Conservation (phyloP, 2,888 invertebrate genomes). For the Ochropleura leucogaster region DNA sequence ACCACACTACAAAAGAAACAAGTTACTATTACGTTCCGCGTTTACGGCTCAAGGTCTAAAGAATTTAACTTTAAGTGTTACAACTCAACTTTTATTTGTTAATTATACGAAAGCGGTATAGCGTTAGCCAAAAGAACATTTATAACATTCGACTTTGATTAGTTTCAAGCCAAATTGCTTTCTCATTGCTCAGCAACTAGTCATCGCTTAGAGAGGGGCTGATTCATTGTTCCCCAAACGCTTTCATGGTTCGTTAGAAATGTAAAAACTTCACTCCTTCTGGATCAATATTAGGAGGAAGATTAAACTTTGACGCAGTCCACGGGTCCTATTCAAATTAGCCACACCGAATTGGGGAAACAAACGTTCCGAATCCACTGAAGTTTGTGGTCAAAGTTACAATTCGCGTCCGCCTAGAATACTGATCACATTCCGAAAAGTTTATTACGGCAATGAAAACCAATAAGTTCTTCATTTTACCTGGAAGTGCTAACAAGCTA, state of each 20-base stretch:
- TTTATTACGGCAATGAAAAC: slow-evolving; percentile 58
- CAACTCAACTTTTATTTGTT: slow-evolving; percentile 24
- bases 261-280: slow-evolving; percentile 82
- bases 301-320: slow-evolving; percentile 80
- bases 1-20: slow-evolving; percentile 7
- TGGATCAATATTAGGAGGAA: slow-evolving; percentile 81
- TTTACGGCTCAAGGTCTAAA: slow-evolving; percentile 9
- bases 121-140: slow-evolving; percentile 38
- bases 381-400: slow-evolving; percentile 75
- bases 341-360: slow-evolving; percentile 73
- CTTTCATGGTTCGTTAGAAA: slow-evolving; percentile 83
- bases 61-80: slow-evolving; percentile 7
- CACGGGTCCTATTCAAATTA: slow-evolving; percentile 77
- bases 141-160: slow-evolving; percentile 47
- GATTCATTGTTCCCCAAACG: slow-evolving; percentile 77
- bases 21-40: slow-evolving; percentile 1
- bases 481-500: slow-evolving; percentile 64
- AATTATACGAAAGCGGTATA: slow-evolving; percentile 27
- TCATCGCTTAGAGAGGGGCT: slow-evolving; percentile 62
- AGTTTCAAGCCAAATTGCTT: slow-evolving; percentile 62
- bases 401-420: slow-evolving; percentile 69
- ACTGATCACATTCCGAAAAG: slow-evolving; percentile 68
- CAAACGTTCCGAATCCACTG: slow-evolving; percentile 70
- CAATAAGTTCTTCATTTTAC: slow-evolving; percentile 66
- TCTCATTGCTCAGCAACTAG: slow-evolving; percentile 62